Percentiles rank a stretch among this genome's conserved stretches.
phyloP scores from a whole-genome alignment of 2,888 invertebrate genomes.

The Tuta absoluta region DNA sequence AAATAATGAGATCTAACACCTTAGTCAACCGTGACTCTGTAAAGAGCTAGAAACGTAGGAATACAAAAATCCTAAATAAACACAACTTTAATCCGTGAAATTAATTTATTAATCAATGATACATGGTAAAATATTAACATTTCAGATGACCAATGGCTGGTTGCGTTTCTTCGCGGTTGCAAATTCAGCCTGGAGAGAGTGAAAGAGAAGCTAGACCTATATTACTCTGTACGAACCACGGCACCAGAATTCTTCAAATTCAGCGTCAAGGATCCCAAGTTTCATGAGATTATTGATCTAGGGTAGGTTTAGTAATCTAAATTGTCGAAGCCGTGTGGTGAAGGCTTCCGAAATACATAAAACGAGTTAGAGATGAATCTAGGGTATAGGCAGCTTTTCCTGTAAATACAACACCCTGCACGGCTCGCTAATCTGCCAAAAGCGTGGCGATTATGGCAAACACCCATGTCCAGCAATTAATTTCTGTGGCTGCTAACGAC shows the following conservation, averaged over 20 bases:
- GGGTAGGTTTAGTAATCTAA: conserved; percentile 35
- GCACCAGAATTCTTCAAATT: conserved; percentile 67
- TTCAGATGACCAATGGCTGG: conserved; percentile 78
- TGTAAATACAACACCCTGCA: no score
- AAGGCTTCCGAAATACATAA: background rate
- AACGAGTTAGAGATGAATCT: background rate
- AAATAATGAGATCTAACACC: no score
- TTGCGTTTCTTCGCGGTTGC: conserved; percentile 80
- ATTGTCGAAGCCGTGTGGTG: no score
- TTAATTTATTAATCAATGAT: background rate
- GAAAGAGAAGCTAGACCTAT: conserved; percentile 82
- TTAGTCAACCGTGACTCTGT: no score
- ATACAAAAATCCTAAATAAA: no score
- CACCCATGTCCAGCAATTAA: no score
- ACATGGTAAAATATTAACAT: background rate
- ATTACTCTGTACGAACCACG: conserved; percentile 73
- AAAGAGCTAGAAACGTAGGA: no score
- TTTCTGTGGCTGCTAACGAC: no score
- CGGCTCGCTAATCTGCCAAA: no score
- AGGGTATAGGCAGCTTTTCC: no score
- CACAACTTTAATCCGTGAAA: no score
- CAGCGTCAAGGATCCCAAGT: conserved; percentile 39
- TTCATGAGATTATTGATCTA: conserved; percentile 41
- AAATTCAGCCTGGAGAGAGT: conserved; percentile 80
- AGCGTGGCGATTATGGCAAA: no score